Evolutionary conservation across 2,797 vertebrate species (phyloP).

Genomic region (Acanthiza pusilla): DNA sequence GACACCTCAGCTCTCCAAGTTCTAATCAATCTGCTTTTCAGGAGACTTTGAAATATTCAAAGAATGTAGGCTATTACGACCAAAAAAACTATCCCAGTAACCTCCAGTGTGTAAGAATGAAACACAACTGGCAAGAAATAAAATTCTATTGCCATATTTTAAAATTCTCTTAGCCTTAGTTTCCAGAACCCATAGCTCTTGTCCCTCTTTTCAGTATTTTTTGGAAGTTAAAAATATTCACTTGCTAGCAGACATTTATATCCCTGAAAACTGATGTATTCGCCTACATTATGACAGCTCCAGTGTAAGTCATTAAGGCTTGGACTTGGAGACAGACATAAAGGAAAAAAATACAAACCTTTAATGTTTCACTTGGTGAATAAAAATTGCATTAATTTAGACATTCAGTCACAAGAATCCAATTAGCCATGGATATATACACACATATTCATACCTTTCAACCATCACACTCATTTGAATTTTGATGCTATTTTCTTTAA

Average conservation of each 20-base stretch:
- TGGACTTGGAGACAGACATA: neutral
- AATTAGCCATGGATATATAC: slow-evolving; percentile 35
- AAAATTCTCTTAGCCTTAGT: neutral
- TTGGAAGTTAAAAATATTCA: neutral
- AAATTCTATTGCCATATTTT: neutral
- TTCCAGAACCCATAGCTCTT: neutral
- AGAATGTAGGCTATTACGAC: neutral
- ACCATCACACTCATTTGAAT: slow-evolving; percentile 7
- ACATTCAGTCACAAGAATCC: slow-evolving; percentile 27
- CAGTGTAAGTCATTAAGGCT: neutral
- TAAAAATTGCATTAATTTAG: slow-evolving; percentile 39
- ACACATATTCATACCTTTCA: slow-evolving; percentile 39
- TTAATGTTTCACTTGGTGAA: slow-evolving; percentile 1
- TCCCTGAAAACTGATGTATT: neutral
- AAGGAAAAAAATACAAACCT: neutral
- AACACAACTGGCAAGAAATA: neutral
- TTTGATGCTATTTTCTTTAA: slow-evolving; percentile 22
- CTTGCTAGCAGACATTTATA: neutral
- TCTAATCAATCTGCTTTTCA: slow-evolving; percentile 19
- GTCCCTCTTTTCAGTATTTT: neutral
- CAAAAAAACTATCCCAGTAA: neutral
- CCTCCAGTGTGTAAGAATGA: neutral
- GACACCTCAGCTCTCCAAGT: neutral
- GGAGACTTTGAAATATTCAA: neutral
- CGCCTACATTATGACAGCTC: neutral